Evolutionary conservation across 2,888 invertebrate species (phyloP), one percentile per base, ranked within the genome.

Genomic region (Hanleya hanleyi): DNA sequence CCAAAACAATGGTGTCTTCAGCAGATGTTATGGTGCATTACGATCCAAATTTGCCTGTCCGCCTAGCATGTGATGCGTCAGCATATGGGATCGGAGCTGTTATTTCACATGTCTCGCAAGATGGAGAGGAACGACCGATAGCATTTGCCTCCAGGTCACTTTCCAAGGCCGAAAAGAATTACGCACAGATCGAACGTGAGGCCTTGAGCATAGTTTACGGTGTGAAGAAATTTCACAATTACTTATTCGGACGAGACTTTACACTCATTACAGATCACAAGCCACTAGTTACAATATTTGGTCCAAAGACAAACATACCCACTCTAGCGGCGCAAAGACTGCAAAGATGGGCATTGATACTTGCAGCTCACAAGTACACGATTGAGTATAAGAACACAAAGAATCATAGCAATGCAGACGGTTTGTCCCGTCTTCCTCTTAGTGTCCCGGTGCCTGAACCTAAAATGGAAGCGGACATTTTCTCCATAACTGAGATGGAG

Each of bases 141-240:
- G 81, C 84, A 1, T 91, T 89, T 73, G 90, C 89, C 0, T 91
- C 89, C 66, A 83, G 85, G 15, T 89, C 90, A 67, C 88, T 92
- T 71, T 81, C 78, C 83, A 86, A 82, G 90, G 88, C 84, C 80
- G 87, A 90, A 79, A 76, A 79, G 51, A 81, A 84, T 26, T 90
- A 90, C 78, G n/a, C n/a, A n/a, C n/a, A n/a, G n/a, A n/a, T n/a
- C n/a, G n/a, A n/a, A n/a, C n/a, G n/a, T n/a, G n/a, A n/a, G n/a
- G n/a, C n/a, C n/a, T n/a, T n/a, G n/a, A n/a, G n/a, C n/a, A 75
- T 92, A 6, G 83, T 91, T 79, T 78, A 90, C 87, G n/a, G 87
- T 3, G 83, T 90, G 0, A 83, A 84, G 50, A 87, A 89, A 76
- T 91, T 91, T 77, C 86, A 89, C 62, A 81, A 86, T 22, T 91